Base-by-base conservation (phyloP, 2,113 vertebrate species). In the Antigone vipio region DNA sequence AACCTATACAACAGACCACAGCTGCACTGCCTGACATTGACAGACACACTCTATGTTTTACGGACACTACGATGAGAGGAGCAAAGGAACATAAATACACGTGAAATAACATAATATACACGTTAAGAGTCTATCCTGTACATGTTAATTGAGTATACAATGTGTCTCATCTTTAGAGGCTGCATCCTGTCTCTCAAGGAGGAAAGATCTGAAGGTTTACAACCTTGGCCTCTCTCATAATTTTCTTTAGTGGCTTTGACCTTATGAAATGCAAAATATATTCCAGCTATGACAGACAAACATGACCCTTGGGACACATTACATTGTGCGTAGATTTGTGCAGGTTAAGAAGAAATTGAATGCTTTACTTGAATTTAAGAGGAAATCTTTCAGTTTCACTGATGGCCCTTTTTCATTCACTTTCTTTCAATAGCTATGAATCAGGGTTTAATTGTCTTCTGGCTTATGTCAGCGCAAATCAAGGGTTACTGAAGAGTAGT, bases 261-360 rank as follows among this genome's bases (percentile, higher is more conserved):
- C 44, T 60, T 67, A 75, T 10, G 30, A 77, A 88, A 91, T 68
- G 35, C 10, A 92, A 96, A 92, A 91, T 73, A 81, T 76, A 60
- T 87, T 92, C 47, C 58, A 91, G 49, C 30, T 89, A 11, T 45
- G 49, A 82, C 53, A 47, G 62, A 78, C 69, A 82, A 81, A 71
- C 19, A 44, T 52, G 66, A 94, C 69, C 68, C 23, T 89, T 85
- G 64, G 21, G 81, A 91, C 60, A 29, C 1, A 0, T 63, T 81
- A 56, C 44, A 58, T 5, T 15, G 20, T 35, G 21, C 19, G 10
- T 11, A 74, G 35, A 80, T 60, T 87, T 83, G 22, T 53, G 66
- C 20, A 47, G 49, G 56, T 66, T 32, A 63, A 66, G 49, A 44
- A 78, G 23, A 47, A 91, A 56, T 53, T 29, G 35, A 59, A 78